Conservation (phyloP, 2,113 vertebrate species). For the Phodopus roborovskii region DNA sequence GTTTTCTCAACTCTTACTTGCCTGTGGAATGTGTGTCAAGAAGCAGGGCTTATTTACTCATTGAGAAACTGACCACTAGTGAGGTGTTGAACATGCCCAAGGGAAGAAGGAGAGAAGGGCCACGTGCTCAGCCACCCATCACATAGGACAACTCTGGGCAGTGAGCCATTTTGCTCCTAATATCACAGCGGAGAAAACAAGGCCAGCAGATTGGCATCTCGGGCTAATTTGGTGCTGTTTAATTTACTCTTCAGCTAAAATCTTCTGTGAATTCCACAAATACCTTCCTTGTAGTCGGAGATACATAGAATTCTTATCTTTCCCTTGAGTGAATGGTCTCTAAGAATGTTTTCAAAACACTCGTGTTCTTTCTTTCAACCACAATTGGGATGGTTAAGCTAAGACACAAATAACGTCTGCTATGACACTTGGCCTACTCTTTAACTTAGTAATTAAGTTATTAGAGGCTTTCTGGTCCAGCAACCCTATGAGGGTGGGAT, state of each 20-base stretch:
- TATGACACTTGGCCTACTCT: conserved; percentile 32
- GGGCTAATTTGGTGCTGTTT: background rate
- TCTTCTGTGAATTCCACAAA: conserved; percentile 50
- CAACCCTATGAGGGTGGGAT: background rate
- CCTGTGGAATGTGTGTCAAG: conserved; percentile 78
- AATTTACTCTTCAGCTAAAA: background rate
- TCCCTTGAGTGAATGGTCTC: background rate
- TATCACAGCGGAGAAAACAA: background rate
- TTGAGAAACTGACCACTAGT: conserved; percentile 34
- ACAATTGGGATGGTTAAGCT: conserved; percentile 32
- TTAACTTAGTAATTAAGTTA: conserved; percentile 39
- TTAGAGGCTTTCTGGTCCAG: background rate
- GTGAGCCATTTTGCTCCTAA: background rate
- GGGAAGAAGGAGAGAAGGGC: background rate
- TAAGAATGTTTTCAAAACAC: background rate
- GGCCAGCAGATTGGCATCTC: background rate
- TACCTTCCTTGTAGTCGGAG: conserved; percentile 57
- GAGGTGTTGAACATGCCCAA: conserved; percentile 17
- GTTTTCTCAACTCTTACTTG: conserved; percentile 68
- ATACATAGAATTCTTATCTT: conserved; percentile 48
- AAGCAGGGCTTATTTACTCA: conserved; percentile 73
- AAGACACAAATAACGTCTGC: conserved; percentile 28
- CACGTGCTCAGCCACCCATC: background rate
- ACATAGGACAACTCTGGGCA: background rate
- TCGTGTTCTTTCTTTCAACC: conserved; percentile 21